A percentile compares a stretch with the other conserved stretches of the same genome.
Evolutionary conservation across 1,140 invertebrate genomes (phyloP).

Genomic region (Leptinotarsa undecemlineata): DNA sequence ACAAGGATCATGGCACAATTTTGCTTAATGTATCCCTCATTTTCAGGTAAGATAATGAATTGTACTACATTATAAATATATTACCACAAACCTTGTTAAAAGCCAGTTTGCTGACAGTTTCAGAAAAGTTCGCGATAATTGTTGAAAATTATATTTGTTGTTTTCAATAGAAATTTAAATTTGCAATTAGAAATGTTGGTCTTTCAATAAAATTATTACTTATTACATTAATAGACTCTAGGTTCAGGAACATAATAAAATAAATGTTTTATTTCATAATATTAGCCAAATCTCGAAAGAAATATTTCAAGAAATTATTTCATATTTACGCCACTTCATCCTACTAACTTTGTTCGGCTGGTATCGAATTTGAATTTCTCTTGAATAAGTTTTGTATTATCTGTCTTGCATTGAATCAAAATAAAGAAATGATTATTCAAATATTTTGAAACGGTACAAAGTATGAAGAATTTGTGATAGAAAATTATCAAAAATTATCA

Average conservation of each 20-base stretch:
- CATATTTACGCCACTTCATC: too few relatives aligned
- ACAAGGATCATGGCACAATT: slow-evolving; percentile 8
- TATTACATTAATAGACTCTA: neutral
- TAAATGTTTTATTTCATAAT: too few relatives aligned
- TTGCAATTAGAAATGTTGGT: too few relatives aligned
- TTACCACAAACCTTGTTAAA: neutral
- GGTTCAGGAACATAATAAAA: neutral
- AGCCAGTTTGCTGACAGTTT: neutral
- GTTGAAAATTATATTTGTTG: neutral
- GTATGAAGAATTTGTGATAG: neutral
- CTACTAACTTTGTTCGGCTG: too few relatives aligned
- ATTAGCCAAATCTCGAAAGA: neutral
- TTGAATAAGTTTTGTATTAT: too few relatives aligned
- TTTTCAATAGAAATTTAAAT: too few relatives aligned
- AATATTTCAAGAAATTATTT: too few relatives aligned
- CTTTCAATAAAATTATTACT: neutral
- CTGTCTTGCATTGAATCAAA: neutral
- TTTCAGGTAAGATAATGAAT: neutral
- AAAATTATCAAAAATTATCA: neutral
- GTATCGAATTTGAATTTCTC: too few relatives aligned
- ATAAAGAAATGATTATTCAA: slow-evolving; percentile 5
- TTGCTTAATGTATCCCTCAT: slow-evolving; percentile 2
- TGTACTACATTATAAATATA: neutral
- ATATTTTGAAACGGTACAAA: neutral
- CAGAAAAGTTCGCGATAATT: neutral